A percentile compares a stretch with the other conserved stretches of the same genome.
Conservation (phyloP, 2,113 vertebrate species). For the Paralichthys olivaceus region DNA sequence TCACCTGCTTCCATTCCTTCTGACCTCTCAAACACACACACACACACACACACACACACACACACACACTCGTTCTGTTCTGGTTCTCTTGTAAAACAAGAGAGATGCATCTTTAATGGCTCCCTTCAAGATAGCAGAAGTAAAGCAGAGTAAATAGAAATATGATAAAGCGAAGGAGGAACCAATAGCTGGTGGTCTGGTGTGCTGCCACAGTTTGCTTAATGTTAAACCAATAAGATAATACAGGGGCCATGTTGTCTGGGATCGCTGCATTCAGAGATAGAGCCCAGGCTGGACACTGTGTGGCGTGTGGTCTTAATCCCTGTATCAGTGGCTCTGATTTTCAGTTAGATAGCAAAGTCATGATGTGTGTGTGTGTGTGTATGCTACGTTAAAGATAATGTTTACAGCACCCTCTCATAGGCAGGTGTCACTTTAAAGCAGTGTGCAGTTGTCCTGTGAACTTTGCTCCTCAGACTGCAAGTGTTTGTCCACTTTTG, state of each 20-base stretch:
- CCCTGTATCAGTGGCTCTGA: slow-evolving; percentile 75
- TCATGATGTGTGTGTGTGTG: slow-evolving; percentile 23
- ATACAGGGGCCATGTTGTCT: slow-evolving; percentile 35
- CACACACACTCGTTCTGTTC: background rate
- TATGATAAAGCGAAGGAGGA: slow-evolving; percentile 73
- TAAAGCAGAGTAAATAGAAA: slow-evolving; percentile 65
- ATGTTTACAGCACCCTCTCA: slow-evolving; percentile 53
- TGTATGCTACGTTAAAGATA: slow-evolving; percentile 33
- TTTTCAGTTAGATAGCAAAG: slow-evolving; percentile 83
- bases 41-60: slow-evolving; percentile 10
- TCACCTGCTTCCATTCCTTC: background rate
- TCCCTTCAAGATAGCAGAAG: slow-evolving; percentile 59
- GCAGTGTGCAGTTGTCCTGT: slow-evolving; percentile 25
- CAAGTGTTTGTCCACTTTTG: no score
- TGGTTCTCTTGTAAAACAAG: slow-evolving; percentile 55
- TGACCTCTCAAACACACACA: slow-evolving; percentile 12
- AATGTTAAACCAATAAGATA: slow-evolving; percentile 81
- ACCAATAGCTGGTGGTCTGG: slow-evolving; percentile 59
- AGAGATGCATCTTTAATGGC: slow-evolving; percentile 67
- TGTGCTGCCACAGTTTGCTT: slow-evolving; percentile 80
- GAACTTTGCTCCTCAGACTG: slow-evolving; percentile 56
- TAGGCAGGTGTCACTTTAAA: slow-evolving; percentile 66
- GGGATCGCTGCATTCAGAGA: slow-evolving; percentile 55
- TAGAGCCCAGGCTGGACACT: slow-evolving; percentile 44
- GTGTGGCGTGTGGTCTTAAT: slow-evolving; percentile 52